A percentile compares a stretch with the other conserved stretches of the same genome.
Conservation (phyloP, 1,140 invertebrate genomes). For the Antheraea mylitta region DNA sequence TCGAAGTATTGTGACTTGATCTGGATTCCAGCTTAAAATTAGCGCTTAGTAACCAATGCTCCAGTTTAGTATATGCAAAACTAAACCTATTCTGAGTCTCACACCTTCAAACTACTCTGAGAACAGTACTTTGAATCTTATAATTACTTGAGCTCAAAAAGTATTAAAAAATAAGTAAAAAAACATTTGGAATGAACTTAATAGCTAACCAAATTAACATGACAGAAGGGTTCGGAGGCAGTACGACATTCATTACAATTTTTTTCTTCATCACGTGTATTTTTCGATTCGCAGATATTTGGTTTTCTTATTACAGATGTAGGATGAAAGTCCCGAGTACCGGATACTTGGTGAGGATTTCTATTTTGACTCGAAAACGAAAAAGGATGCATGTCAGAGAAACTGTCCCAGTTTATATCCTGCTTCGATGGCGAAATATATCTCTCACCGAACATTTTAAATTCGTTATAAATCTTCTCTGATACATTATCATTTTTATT, state of each 20-base stretch:
- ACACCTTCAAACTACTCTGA: no score
- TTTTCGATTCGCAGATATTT: not conserved
- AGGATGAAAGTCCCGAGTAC: not conserved
- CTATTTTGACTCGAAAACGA: slow-evolving; percentile 2
- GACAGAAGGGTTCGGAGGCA: slow-evolving; percentile 22
- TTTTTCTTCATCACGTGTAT: not conserved
- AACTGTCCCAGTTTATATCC: not conserved
- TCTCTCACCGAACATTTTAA: not conserved
- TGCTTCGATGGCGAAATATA: not conserved
- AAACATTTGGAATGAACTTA: not conserved
- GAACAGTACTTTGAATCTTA: no score
- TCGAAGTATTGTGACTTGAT: no score
- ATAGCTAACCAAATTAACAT: slow-evolving; percentile 29
- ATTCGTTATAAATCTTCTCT: not conserved
- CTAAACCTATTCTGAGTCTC: no score
- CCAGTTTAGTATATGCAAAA: no score
- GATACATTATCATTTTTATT: not conserved
- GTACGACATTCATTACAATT: not conserved
- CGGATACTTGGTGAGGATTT: not conserved
- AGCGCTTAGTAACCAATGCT: no score
- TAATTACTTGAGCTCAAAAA: no score
- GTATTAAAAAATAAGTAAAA: no score
- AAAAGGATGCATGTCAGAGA: not conserved
- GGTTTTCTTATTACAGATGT: not conserved
- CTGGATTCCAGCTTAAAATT: no score